phyloP scores from a whole-genome alignment of 2,113 vertebrate genomes.

The Tachycineta bicolor region DNA sequence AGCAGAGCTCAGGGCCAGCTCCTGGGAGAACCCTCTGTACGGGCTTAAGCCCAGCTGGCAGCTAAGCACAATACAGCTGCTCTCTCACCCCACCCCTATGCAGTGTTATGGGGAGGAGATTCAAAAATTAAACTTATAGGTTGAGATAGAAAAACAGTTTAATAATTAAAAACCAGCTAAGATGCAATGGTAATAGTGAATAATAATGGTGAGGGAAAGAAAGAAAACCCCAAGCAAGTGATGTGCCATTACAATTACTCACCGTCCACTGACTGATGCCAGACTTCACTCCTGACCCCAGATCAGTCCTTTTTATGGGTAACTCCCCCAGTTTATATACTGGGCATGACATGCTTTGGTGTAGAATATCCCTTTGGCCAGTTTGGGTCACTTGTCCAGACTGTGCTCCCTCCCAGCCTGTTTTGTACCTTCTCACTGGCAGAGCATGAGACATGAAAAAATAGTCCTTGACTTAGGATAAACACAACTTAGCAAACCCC shows the following conservation, averaged over 20 bases:
- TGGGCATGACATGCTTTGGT: not conserved
- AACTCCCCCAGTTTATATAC: not conserved
- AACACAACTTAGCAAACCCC: not conserved
- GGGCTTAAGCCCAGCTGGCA: not conserved
- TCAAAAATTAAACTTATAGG: too few relatives aligned
- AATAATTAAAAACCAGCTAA: not conserved
- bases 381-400: not conserved
- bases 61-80: not conserved
- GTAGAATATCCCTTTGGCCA: not conserved
- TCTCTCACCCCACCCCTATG: not conserved
- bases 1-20: not conserved
- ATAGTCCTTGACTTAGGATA: not conserved
- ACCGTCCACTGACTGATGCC: accelerated
- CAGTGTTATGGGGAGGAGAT: not conserved
- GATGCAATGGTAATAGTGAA: not conserved
- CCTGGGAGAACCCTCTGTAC: not conserved
- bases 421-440: not conserved
- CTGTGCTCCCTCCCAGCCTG: not conserved
- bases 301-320: not conserved
- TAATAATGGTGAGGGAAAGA: not conserved
- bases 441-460: not conserved
- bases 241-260: not conserved
- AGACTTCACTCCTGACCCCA: not conserved
- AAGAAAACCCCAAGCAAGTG: not conserved
- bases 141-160: not conserved